Evolutionary conservation across 1,140 invertebrate genomes (phyloP), one percentile per base, ranked within the genome.

Genomic region (Phymorhynchus buccinoides): DNA sequence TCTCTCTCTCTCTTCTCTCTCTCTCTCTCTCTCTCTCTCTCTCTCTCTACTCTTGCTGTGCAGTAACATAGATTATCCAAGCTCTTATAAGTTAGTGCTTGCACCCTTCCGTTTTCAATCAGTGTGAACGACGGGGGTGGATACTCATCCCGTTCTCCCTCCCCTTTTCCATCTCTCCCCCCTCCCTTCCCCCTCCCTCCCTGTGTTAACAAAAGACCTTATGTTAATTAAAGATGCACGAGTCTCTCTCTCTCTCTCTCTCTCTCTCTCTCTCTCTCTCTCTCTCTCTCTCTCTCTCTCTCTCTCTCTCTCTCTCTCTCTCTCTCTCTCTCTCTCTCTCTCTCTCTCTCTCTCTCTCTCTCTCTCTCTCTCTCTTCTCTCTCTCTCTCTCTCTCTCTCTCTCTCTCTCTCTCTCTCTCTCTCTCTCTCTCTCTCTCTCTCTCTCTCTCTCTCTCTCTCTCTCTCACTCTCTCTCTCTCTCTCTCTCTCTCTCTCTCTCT

Each of bases 361-460:
- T 62, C 32, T 83, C 81, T 66, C 32, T 83, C 81, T 83, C 35
- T 83, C 48, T 62, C 32, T 30, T 66, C 52, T 66, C n/a, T 42
- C 41, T 42, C 32, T 68, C 81, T 62, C 35, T 83, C 81, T 66
- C n/a, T 83, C 81, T 83, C 62, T 83, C 81, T 62, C 27, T 68
- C 81, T 16, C 52, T 22, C 52, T 16, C 62, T 68, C 81, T 68
- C 35, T 66, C n/a, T 83, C 81, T 68, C 62, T 80, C 42, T 48
- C 4, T 32, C 39, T 37, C 48, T 79, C 39, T 73, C 41, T 9
- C 48, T 35, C 0, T 35, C 48, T 66, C 77, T 39, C 32, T 79
- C 32, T 80, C 84, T 35, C 56, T 66, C 62, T 66, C 62, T 66
- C 62, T 66, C 62, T 66, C 62, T 66, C 62, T 66, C 62, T 66